Conservation (phyloP, 2,113 vertebrate genomes). For the Cyrtonyx montezumae region DNA sequence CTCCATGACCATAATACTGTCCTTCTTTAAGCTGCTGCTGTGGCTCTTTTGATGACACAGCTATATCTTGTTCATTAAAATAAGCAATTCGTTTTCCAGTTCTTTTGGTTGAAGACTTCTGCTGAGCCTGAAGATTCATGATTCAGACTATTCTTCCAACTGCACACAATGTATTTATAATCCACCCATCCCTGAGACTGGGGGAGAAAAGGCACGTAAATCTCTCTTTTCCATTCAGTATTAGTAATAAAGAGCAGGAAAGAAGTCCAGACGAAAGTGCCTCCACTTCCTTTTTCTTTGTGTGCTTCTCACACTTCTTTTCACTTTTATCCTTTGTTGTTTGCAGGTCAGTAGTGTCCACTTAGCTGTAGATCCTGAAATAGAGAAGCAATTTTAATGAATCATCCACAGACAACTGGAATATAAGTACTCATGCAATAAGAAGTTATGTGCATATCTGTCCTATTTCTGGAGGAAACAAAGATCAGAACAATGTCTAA, state of each 20-base stretch:
- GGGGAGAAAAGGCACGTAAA: conserved; percentile 28
- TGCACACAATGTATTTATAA: neutral
- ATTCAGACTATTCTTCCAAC: conserved; percentile 65
- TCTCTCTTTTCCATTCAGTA: conserved; percentile 32
- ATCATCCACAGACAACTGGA: neutral
- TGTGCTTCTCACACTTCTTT: conserved; percentile 21
- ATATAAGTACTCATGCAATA: neutral
- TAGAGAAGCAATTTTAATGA: conserved; percentile 45
- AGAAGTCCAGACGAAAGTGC: conserved; percentile 8
- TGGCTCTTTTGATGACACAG: conserved; percentile 82
- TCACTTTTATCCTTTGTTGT: conserved; percentile 28
- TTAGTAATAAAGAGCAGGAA: neutral
- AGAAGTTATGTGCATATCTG: neutral
- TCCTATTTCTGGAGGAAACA: neutral
- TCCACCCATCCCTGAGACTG: conserved; percentile 46
- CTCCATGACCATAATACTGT: conserved; percentile 81
- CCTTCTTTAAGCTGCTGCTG: conserved; percentile 84
- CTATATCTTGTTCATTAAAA: conserved; percentile 84
- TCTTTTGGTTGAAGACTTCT: conserved; percentile 90
- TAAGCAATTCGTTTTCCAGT: conserved; percentile 91
- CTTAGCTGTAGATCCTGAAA: conserved; percentile 53
- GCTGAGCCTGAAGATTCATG: conserved; percentile 96
- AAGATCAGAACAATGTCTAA: neutral
- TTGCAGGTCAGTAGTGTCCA: conserved; percentile 42
- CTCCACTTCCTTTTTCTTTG: conserved; percentile 21